Conservation (phyloP, 2,113 vertebrate genomes). For the Crotophaga sulcirostris region DNA sequence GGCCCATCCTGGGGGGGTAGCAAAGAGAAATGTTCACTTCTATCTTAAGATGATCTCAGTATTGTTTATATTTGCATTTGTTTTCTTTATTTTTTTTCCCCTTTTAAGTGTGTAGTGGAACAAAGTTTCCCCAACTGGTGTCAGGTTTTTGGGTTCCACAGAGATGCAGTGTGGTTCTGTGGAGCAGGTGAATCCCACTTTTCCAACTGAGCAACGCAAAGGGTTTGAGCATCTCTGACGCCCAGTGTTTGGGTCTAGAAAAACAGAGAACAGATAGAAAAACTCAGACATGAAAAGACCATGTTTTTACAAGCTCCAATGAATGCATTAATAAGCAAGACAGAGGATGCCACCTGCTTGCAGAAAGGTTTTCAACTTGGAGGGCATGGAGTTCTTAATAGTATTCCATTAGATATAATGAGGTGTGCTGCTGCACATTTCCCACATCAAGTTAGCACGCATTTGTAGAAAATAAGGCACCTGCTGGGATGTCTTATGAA, state of each 20-base stretch:
- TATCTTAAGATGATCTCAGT: neutral
- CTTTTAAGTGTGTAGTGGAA: neutral
- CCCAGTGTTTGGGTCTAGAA: neutral
- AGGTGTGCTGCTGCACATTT: neutral
- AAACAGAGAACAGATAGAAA: neutral
- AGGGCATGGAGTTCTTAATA: slow-evolving; percentile 10
- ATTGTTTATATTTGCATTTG: neutral
- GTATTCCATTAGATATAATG: slow-evolving; percentile 33
- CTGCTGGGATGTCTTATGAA: slow-evolving; percentile 27
- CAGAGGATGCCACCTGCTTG: slow-evolving; percentile 45
- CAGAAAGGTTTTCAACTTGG: neutral
- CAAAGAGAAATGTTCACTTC: neutral
- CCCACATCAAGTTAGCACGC: neutral
- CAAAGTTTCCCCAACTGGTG: neutral
- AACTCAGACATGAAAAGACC: neutral
- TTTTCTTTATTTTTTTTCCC: neutral
- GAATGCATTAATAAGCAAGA: neutral
- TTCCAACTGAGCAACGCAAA: neutral
- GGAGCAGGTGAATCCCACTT: neutral
- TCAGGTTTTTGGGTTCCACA: neutral
- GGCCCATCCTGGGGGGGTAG: neutral
- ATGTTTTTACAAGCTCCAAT: neutral
- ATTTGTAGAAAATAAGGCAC: slow-evolving; percentile 19
- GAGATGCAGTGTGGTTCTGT: neutral
- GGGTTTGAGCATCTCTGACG: neutral